Evolutionary conservation across 37 sponge, comb jelly and placozoan species (phyloP).

Genomic region (Ianthella basta): DNA sequence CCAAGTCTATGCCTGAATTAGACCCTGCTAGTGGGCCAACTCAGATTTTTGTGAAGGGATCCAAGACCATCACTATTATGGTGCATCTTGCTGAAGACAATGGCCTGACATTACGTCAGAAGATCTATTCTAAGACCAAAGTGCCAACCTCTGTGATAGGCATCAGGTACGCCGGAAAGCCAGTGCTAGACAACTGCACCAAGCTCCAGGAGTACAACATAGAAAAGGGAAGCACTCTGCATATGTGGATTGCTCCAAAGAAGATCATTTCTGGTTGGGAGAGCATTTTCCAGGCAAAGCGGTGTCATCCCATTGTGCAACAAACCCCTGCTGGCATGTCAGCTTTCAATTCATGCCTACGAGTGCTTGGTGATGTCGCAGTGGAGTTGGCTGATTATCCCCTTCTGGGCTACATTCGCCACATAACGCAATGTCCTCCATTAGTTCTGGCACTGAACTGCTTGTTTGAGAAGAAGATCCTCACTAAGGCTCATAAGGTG

Average conservation of each 20-base stretch:
- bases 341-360: constrained; percentile 28
- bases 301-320: constrained; percentile 19
- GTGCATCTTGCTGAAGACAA: constrained; percentile 13
- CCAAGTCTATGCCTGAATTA: constrained; percentile 17
- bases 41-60: constrained; percentile 36
- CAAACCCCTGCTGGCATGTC: constrained; percentile 35
- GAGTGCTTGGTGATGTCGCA: background rate
- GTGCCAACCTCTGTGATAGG: constrained; percentile 27
- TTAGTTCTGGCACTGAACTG: constrained; percentile 24
- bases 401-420: constrained; percentile 20
- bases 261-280: background rate
- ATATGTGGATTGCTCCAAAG: constrained; percentile 32
- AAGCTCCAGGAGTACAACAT: constrained; percentile 20
- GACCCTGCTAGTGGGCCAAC: constrained; percentile 16
- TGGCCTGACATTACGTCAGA: constrained; percentile 36
- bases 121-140: constrained; percentile 15
- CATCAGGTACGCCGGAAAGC: background rate
- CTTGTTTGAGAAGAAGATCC: constrained; percentile 10
- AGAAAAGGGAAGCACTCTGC: constrained; percentile 30
- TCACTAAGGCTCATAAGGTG: constrained; percentile 32
- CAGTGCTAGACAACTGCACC: constrained; percentile 8
- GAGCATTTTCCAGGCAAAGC: background rate
- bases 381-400: background rate
- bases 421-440: constrained; percentile 23
- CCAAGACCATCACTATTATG: constrained; percentile 12